Evolutionary conservation across 2,113 vertebrate genomes (phyloP).

Genomic region (Gallinago undulata): DNA sequence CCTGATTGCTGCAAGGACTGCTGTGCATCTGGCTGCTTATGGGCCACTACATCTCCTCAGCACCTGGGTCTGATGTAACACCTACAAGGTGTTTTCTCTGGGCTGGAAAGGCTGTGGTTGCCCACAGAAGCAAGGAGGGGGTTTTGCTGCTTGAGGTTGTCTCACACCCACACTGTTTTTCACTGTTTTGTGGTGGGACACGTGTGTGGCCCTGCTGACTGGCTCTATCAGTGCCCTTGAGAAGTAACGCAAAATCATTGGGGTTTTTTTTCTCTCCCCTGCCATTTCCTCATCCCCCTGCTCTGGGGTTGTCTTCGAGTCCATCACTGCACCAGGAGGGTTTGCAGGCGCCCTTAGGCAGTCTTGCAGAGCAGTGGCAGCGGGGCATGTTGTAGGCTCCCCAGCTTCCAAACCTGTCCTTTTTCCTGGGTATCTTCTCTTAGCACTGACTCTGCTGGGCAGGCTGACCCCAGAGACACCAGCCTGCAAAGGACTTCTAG

Average conservation of each 20-base stretch:
- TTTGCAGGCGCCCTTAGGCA: neutral
- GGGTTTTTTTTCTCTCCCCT: neutral
- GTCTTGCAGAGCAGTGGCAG: neutral
- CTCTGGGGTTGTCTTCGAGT: rapidly evolving
- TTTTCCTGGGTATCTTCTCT: neutral
- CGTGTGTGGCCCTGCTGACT: neutral
- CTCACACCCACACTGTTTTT: neutral
- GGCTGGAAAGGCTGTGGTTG: neutral
- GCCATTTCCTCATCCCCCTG: neutral
- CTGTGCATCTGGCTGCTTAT: rapidly evolving
- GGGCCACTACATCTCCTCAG: neutral
- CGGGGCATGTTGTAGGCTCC: neutral
- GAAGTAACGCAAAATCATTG: neutral
- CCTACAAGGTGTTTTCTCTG: neutral
- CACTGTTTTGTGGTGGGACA: neutral
- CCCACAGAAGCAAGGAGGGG: neutral
- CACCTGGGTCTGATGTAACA: neutral
- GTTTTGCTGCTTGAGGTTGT: neutral
- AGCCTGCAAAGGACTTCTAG: neutral
- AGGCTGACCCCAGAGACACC: neutral
- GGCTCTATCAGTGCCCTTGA: neutral
- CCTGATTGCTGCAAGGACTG: rapidly evolving
- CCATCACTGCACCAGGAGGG: neutral
- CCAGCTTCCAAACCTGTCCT: neutral
- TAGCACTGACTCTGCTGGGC: neutral